Evolutionary conservation across 2,888 invertebrate species (phyloP).

Genomic region (Macaria notata): DNA sequence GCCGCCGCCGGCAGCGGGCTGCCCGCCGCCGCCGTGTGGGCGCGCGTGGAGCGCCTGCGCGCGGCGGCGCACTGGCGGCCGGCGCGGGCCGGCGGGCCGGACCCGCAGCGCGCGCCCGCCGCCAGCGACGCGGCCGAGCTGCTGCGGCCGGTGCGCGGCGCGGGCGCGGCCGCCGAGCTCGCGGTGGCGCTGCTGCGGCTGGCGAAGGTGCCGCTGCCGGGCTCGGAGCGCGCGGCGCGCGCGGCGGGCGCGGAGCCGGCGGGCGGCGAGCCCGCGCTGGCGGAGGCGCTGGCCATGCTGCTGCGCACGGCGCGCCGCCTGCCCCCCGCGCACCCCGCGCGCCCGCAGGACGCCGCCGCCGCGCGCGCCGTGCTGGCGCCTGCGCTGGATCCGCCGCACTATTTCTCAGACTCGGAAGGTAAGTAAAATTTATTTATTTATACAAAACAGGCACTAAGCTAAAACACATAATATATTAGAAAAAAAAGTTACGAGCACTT

Average conservation of each 20-base stretch:
- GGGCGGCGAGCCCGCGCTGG: slow-evolving; percentile 35
- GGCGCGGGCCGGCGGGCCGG: slow-evolving; percentile 70
- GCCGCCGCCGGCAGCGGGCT: slow-evolving; percentile 87
- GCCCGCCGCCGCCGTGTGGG: slow-evolving; percentile 88
- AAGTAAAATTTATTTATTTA: slow-evolving; percentile 1
- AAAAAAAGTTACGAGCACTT: no score
- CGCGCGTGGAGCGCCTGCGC: slow-evolving; percentile 88
- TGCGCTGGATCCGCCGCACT: slow-evolving; percentile 61
- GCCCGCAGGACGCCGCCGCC: slow-evolving; percentile 20
- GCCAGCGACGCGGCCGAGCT: slow-evolving; percentile 87
- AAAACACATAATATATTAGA: no score
- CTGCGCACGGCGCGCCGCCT: slow-evolving; percentile 42
- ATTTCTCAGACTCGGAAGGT: slow-evolving; percentile 53
- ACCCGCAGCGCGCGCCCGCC: slow-evolving; percentile 85
- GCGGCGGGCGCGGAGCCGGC: slow-evolving; percentile 29
- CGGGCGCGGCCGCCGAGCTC: slow-evolving; percentile 79
- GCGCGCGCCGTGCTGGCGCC: slow-evolving; percentile 38
- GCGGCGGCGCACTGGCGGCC: slow-evolving; percentile 88
- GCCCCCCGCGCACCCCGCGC: slow-evolving; percentile 40
- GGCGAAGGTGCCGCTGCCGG: slow-evolving; percentile 49
- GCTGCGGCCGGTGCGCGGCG: slow-evolving; percentile 83
- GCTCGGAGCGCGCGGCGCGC: slow-evolving; percentile 35
- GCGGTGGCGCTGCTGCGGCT: slow-evolving; percentile 81
- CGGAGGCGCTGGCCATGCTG: slow-evolving; percentile 40
- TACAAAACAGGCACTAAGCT: no score